These are phyloP conservation scores for Osmerus eperlanus DNA, from an alignment of 2,113 vertebrate species.

Conservation along the genomic window DNA sequence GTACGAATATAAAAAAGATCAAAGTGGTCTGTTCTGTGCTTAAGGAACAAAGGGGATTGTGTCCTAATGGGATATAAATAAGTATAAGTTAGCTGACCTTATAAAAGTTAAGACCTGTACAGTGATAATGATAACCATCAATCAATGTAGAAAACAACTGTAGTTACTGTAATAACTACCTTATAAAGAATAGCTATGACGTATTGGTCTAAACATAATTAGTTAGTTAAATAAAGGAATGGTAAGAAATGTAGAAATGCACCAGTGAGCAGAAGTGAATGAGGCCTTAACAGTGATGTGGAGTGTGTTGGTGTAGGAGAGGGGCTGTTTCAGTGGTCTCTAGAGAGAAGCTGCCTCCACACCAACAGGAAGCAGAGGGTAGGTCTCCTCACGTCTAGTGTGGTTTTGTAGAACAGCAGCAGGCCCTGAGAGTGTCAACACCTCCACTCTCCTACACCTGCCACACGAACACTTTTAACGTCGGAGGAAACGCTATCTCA, in stretches of 20 bases:
- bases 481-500: slow-evolving; percentile 5
- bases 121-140: slow-evolving; percentile 15
- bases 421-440: neutral
- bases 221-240: too few relatives aligned
- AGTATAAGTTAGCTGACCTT: slow-evolving; percentile 70
- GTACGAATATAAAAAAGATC: slow-evolving; percentile 88
- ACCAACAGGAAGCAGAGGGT: neutral
- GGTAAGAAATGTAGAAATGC: too few relatives aligned
- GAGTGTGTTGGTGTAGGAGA: neutral
- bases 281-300: neutral
- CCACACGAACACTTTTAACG: slow-evolving; percentile 22
- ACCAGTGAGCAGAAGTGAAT: neutral
- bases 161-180: too few relatives aligned
- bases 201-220: too few relatives aligned
- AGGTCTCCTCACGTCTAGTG: neutral
- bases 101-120: slow-evolving; percentile 20
- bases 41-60: slow-evolving; percentile 83
- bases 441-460: slow-evolving; percentile 21
- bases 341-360: neutral
- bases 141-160: neutral
- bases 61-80: slow-evolving; percentile 75
- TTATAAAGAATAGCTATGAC: too few relatives aligned
- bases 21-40: slow-evolving; percentile 77
- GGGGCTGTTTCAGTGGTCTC: neutral
- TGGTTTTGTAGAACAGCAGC: neutral